Percentiles rank a stretch among this genome's conserved stretches.
These are phyloP conservation scores for Diorhabda elongata DNA, from an alignment of 1,140 invertebrate genomes.

Conservation along the genomic window DNA sequence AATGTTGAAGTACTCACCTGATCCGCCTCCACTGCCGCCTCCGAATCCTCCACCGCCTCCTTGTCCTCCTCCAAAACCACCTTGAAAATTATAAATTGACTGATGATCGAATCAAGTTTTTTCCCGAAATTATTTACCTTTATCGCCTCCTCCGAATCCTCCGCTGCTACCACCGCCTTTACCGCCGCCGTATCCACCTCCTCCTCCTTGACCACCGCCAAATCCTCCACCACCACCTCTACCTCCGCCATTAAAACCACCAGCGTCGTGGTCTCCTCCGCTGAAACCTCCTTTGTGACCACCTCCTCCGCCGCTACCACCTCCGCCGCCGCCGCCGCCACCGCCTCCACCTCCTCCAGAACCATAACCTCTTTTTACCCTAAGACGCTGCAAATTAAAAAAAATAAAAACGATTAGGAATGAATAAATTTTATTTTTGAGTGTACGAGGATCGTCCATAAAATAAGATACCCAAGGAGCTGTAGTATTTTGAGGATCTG, in stretches of 20 bases:
- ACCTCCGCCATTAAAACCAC: background rate
- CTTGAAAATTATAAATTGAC: background rate
- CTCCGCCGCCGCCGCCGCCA: background rate
- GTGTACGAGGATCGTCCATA: no score
- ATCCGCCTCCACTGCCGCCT: constrained; percentile 19
- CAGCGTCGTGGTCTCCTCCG: background rate
- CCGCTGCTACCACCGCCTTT: background rate
- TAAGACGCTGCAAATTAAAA: background rate
- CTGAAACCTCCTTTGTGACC: background rate
- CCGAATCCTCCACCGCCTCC: constrained; percentile 26
- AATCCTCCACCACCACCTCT: background rate
- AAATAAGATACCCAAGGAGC: no score
- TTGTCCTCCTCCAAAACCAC: constrained; percentile 18
- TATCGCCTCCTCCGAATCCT: background rate
- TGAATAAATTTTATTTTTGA: no score
- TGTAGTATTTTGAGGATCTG: no score
- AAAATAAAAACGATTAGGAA: background rate
- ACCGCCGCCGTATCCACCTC: background rate
- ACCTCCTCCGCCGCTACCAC: background rate
- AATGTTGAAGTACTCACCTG: background rate
- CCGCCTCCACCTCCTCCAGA: background rate
- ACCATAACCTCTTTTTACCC: background rate
- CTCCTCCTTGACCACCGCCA: background rate
- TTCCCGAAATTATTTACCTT: no score
- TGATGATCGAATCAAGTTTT: no score